Conservation (phyloP, 2,797 vertebrate genomes). For the Chlorospingus semifuscus region DNA sequence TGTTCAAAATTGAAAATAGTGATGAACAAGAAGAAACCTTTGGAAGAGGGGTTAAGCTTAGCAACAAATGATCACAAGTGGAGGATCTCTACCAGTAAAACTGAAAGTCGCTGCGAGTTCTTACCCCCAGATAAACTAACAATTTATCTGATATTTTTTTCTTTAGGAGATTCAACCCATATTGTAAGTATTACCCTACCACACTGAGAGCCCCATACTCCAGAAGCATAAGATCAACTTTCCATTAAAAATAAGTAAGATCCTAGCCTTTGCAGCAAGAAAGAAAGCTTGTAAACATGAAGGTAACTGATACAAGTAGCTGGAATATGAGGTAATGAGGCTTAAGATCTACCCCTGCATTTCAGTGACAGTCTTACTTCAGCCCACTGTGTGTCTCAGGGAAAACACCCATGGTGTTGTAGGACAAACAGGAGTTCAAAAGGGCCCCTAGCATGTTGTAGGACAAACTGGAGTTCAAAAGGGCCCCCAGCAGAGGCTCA, state of each 20-base stretch:
- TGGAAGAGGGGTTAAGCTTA: neutral
- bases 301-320: neutral
- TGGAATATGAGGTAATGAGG: neutral
- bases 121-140: neutral
- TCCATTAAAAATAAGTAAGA: neutral
- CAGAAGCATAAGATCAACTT: neutral
- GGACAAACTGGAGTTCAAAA: neutral
- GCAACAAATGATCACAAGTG: neutral
- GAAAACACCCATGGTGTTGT: neutral
- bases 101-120: neutral
- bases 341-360: neutral
- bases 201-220: neutral
- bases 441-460: neutral
- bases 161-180: neutral
- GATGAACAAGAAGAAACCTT: neutral
- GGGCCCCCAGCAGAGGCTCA: rapidly evolving
- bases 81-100: neutral
- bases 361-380: neutral
- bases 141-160: neutral
- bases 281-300: neutral
- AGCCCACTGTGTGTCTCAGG: neutral
- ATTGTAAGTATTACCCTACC: neutral
- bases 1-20: neutral
- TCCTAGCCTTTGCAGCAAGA: neutral
- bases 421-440: neutral